phyloP scores from a whole-genome alignment of 2,888 invertebrate genomes.

The Trimorus sp. region DNA sequence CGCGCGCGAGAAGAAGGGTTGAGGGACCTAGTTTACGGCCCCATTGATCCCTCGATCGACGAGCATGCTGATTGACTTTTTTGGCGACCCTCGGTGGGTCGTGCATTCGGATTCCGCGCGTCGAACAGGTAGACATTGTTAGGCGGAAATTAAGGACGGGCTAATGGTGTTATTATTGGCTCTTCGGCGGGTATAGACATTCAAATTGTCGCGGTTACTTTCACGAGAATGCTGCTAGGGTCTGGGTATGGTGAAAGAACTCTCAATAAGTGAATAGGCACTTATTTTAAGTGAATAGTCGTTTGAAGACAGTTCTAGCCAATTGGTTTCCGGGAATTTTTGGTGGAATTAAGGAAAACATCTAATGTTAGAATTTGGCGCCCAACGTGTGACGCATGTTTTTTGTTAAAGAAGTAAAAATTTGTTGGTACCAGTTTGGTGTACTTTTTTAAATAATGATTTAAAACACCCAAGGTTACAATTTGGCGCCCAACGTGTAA shows the following conservation, averaged over 20 bases:
- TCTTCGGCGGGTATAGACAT: neutral
- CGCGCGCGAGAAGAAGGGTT: slow-evolving; percentile 65
- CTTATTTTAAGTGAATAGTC: too few species aligned
- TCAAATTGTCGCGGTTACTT: neutral
- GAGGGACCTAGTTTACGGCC: slow-evolving; percentile 64
- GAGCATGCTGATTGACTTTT: slow-evolving; percentile 68
- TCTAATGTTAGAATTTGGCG: neutral
- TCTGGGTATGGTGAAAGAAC: too few species aligned
- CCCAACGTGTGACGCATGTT: neutral
- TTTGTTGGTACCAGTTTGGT: too few species aligned
- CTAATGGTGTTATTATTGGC: slow-evolving; percentile 18
- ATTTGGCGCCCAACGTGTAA: too few species aligned
- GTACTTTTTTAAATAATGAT: too few species aligned
- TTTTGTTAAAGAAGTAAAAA: slow-evolving; percentile 7
- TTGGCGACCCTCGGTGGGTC: slow-evolving; percentile 56
- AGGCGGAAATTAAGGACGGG: slow-evolving; percentile 25
- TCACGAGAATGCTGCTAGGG: too few species aligned
- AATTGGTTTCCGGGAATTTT: too few species aligned
- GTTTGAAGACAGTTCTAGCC: too few species aligned
- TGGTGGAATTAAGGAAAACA: too few species aligned
- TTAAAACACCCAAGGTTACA: too few species aligned
- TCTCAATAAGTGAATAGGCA: too few species aligned
- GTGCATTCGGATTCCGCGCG: slow-evolving; percentile 20
- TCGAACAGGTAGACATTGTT: slow-evolving; percentile 22
- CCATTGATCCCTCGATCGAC: slow-evolving; percentile 64